phyloP scores from a whole-genome alignment of 2,888 invertebrate species.

The Heliconius ethilla region DNA sequence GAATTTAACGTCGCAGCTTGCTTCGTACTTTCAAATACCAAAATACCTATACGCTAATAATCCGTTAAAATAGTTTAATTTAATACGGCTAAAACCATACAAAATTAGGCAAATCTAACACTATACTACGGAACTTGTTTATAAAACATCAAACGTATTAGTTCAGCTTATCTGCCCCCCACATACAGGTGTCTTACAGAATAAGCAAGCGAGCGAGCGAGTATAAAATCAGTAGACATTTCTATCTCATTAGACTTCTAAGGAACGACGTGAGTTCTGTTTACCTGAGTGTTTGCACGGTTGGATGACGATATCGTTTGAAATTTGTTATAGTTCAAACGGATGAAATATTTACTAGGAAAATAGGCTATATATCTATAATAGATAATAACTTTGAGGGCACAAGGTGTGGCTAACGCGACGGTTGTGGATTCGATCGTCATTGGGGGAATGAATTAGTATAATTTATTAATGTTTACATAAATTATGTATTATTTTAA shows the following conservation, averaged over 20 bases:
- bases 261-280: slow-evolving; percentile 38
- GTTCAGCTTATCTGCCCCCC: slow-evolving; percentile 15
- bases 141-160: slow-evolving; percentile 23
- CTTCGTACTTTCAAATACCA: not conserved
- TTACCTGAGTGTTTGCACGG: slow-evolving; percentile 40
- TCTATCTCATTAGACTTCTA: slow-evolving; percentile 43
- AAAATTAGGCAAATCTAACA: not conserved
- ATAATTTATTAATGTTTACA: too few species aligned
- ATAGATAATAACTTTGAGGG: too few species aligned
- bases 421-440: too few species aligned
- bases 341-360: not conserved
- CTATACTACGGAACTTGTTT: not conserved
- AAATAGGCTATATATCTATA: too few species aligned
- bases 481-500: too few species aligned
- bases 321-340: slow-evolving; percentile 19
- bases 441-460: too few species aligned
- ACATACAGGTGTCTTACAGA: slow-evolving; percentile 19
- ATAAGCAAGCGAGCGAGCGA: slow-evolving; percentile 32
- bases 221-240: slow-evolving; percentile 38
- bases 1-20: not conserved
- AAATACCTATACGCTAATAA: not conserved
- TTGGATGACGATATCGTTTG: slow-evolving; percentile 28
- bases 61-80: not conserved
- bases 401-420: too few species aligned
- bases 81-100: not conserved